A percentile compares a stretch with the other conserved stretches of the same genome.
These are phyloP conservation scores for Parnassius mnemosyne DNA, from an alignment of 2,888 invertebrate genomes.

Conservation along the genomic window DNA sequence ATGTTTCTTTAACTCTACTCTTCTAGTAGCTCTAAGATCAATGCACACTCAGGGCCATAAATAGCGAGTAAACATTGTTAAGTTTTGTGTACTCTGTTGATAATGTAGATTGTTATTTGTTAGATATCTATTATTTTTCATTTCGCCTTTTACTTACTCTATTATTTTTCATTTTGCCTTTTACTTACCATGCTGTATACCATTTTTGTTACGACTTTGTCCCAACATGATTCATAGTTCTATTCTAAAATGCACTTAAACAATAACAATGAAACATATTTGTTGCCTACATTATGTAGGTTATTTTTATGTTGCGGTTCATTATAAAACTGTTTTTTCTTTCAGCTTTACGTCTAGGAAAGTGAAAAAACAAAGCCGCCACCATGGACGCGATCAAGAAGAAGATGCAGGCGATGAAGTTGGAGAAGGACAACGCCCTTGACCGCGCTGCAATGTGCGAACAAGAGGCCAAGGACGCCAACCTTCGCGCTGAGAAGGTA, in stretches of 20 bases:
- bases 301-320: too few species aligned
- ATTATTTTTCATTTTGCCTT: background rate
- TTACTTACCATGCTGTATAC: background rate
- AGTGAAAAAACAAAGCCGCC: conserved; percentile 79
- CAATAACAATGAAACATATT: too few species aligned
- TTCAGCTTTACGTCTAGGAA: conserved; percentile 64
- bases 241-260: too few species aligned
- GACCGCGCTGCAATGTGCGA: conserved; percentile 99
- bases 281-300: too few species aligned
- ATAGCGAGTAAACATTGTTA: conserved; percentile 40
- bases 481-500: conserved; percentile 92
- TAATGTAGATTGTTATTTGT: conserved; percentile 2
- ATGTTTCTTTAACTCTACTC: conserved; percentile 3
- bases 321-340: conserved; percentile 10
- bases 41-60: conserved; percentile 57
- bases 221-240: too few species aligned
- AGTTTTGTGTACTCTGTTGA: conserved; percentile 19
- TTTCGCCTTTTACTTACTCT: background rate
- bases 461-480: conserved; percentile 96
- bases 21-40: conserved; percentile 46
- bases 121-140: background rate
- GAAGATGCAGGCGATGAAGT: conserved; percentile 99
- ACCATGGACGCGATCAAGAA: conserved; percentile 99
- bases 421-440: conserved; percentile 99
- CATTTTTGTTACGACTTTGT: too few species aligned